Conservation (phyloP, 2,888 invertebrate genomes). For the Himalopsyche japonica region DNA sequence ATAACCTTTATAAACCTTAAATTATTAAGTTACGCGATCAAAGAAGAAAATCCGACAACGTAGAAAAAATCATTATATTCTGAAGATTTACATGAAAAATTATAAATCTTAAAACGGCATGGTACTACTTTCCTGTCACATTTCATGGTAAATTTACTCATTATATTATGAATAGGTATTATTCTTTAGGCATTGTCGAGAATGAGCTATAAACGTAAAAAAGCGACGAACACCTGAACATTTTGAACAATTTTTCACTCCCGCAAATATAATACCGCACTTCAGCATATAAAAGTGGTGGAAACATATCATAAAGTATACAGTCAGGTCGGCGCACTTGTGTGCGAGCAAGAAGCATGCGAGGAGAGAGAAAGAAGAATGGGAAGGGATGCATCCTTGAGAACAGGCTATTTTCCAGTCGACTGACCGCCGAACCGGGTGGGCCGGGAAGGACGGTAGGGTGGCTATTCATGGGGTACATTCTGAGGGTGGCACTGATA, state of each 20-base stretch:
- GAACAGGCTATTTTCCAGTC: slow-evolving; percentile 41
- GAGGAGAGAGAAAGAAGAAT: background rate
- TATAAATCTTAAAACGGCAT: background rate
- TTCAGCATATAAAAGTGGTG: slow-evolving; percentile 13
- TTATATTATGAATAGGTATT: background rate
- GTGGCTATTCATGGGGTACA: background rate
- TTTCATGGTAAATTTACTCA: slow-evolving; percentile 3
- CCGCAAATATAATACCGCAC: slow-evolving; percentile 21
- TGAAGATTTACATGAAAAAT: background rate
- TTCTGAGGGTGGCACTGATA: slow-evolving; percentile 56
- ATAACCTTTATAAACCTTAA: no score
- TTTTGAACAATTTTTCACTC: slow-evolving; percentile 23
- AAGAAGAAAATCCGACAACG: no score
- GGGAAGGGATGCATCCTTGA: slow-evolving; percentile 45
- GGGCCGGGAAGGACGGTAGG: slow-evolving; percentile 9
- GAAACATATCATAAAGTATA: slow-evolving; percentile 28
- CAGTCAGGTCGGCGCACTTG: background rate
- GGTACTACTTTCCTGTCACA: background rate
- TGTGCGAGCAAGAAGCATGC: background rate
- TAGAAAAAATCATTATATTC: no score
- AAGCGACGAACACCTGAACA: slow-evolving; percentile 11
- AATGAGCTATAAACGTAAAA: slow-evolving; percentile 7
- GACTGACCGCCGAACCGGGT: slow-evolving; percentile 24
- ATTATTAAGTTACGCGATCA: no score
- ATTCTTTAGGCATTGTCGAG: background rate